Conservation (phyloP, 2,113 vertebrate genomes). For the Terrapene triunguis region DNA sequence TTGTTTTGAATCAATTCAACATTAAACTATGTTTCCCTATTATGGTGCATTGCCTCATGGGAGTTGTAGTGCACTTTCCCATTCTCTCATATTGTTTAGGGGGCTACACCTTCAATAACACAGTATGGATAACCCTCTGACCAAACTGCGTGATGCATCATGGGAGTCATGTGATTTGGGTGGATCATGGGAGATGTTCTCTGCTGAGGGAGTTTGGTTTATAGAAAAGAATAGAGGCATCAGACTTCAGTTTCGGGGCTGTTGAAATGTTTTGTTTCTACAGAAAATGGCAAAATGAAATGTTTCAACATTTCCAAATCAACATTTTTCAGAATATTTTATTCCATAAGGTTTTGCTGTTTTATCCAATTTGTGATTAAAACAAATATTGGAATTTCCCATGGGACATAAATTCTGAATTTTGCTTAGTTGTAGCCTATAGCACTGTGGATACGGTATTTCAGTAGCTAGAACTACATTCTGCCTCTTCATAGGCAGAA, state of each 20-base stretch:
- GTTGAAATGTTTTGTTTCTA: background rate
- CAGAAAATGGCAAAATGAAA: background rate
- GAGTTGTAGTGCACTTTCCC: background rate
- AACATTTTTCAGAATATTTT: background rate
- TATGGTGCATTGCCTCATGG: background rate
- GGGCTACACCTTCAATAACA: background rate
- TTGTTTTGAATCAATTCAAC: background rate
- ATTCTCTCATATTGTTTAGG: background rate
- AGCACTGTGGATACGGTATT: background rate
- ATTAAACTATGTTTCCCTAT: background rate
- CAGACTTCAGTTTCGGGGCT: background rate
- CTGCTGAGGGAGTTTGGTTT: rapidly evolving
- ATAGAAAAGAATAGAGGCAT: background rate
- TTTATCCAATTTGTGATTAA: background rate
- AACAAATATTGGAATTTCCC: background rate
- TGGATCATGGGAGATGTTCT: background rate
- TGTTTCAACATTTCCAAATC: background rate
- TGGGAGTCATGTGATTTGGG: background rate
- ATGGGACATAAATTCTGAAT: background rate
- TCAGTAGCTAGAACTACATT: background rate
- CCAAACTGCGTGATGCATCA: background rate
- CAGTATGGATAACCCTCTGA: background rate
- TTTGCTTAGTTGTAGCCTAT: background rate
- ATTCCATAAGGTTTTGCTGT: background rate
- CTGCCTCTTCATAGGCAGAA: background rate